Base-by-base conservation (phyloP, 2,797 vertebrate species). In the Sebastes oblongus region DNA sequence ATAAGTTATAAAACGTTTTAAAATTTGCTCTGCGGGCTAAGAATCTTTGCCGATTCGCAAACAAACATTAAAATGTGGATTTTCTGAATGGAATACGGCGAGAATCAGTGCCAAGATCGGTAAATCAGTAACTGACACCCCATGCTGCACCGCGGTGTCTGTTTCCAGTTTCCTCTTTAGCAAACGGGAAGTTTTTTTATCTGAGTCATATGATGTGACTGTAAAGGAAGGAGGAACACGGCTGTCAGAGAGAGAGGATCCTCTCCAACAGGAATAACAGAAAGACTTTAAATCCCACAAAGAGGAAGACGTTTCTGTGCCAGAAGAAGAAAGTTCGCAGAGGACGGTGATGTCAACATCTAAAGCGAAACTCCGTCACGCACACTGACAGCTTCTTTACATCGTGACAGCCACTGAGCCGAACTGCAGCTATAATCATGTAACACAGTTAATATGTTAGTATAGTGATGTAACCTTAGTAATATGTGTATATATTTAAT, bases 181-280 rank as follows among this genome's bases (percentile, higher is more conserved):
- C 72, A n/a, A 74, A 85, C 84, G 81, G 87, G 90, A 83, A 83
- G 85, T 87, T 86, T 82, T 77, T 72, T 39, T 78, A 32, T 13
- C 65, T 86, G 55, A 27, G 92, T 96, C 95, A 95, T 90, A 93
- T 96, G 94, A 95, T 88, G 88, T 25, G 86, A 86, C 46, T 12
- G n/a, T 25, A 18, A 13, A 39, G 74, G 72, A 78, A 83, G 78
- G 68, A 88, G 86, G 84, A 88, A 86, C 86, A 81, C 86, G 83
- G 76, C 90, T 88, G 64, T 59, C n/a, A 27, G 36, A 50, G 10
- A 18, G 25, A 39, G 36, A 39, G 36, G 59, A 72, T 14, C 58
- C 8, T 25, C 65, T 36, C 12, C 36, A 13, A 14, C 54, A 65
- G 30, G 75, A 77, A 60, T 54, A 13, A 62, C 68, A 61, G 18